Conservation (phyloP, 1,140 invertebrate genomes). For the Hyphantria cunea region DNA sequence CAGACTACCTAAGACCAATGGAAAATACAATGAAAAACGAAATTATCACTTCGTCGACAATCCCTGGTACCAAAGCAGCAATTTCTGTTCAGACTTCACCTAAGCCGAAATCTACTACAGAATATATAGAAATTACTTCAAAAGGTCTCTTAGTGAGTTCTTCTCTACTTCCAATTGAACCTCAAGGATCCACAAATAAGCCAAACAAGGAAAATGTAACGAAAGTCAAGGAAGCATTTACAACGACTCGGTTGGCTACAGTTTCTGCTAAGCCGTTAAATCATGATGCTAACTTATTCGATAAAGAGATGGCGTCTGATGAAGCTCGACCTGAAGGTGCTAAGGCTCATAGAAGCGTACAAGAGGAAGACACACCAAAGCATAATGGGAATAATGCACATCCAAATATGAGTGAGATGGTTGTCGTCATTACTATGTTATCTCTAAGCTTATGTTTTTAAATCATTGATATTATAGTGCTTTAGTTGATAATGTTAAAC, state of each 20-base stretch:
- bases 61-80: slow-evolving; percentile 22
- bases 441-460: slow-evolving; percentile 49
- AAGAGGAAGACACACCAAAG: slow-evolving; percentile 44
- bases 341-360: slow-evolving; percentile 61
- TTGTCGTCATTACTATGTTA: slow-evolving; percentile 40
- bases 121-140: neutral
- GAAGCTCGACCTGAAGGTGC: slow-evolving; percentile 63
- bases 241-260: slow-evolving; percentile 62
- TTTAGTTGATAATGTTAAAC: slow-evolving; percentile 23
- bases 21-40: neutral
- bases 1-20: slow-evolving; percentile 4
- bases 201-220: slow-evolving; percentile 22
- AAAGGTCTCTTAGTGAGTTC: slow-evolving; percentile 22
- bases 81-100: slow-evolving; percentile 8
- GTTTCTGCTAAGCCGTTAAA: slow-evolving; percentile 68
- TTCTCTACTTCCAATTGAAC: slow-evolving; percentile 17
- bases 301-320: slow-evolving; percentile 63
- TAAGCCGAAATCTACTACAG: neutral
- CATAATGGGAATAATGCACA: slow-evolving; percentile 29
- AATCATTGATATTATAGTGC: slow-evolving; percentile 44
- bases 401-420: slow-evolving; percentile 41
- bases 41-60: neutral
- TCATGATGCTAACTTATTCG: slow-evolving; percentile 38
- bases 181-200: slow-evolving; percentile 20
- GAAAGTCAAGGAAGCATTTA: slow-evolving; percentile 37